phyloP scores from a whole-genome alignment of 2,888 invertebrate genomes.

The Scaptomyza flava region DNA sequence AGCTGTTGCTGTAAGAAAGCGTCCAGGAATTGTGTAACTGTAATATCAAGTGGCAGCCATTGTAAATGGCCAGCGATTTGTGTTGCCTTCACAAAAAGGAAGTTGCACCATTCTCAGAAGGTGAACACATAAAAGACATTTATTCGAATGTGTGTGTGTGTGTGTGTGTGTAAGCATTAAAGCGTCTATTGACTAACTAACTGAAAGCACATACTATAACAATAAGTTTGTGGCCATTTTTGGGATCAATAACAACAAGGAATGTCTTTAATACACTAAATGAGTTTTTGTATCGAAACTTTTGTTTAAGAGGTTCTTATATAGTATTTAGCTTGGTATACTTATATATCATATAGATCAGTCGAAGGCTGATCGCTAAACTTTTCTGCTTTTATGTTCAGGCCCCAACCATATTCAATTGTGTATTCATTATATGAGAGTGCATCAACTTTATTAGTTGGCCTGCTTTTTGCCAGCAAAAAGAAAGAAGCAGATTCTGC shows the following conservation, averaged over 20 bases:
- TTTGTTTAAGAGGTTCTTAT: too few species aligned
- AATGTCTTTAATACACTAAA: not conserved
- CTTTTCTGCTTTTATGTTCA: slow-evolving; percentile 9
- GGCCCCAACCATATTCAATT: slow-evolving; percentile 6
- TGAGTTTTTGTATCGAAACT: not conserved
- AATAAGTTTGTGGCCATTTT: not conserved
- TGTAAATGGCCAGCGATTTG: slow-evolving; percentile 72
- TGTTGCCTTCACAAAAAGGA: slow-evolving; percentile 42
- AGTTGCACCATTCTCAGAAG: slow-evolving; percentile 34
- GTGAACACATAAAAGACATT: slow-evolving; percentile 26
- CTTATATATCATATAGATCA: not conserved
- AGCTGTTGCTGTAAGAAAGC: slow-evolving; percentile 24
- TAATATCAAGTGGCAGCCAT: slow-evolving; percentile 45
- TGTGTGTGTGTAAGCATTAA: slow-evolving; percentile 30
- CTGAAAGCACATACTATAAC: slow-evolving; percentile 2
- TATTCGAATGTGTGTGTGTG: not conserved
- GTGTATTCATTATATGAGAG: slow-evolving; percentile 2
- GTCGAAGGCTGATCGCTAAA: not conserved
- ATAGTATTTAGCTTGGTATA: too few species aligned
- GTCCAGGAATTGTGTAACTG: slow-evolving; percentile 47
- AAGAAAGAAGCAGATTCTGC: not conserved
- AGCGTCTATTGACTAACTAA: slow-evolving; percentile 15
- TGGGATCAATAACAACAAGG: not conserved
- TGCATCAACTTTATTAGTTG: slow-evolving; percentile 13
- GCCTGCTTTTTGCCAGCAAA: not conserved